Evolutionary conservation across 2,797 vertebrate species (phyloP), one percentile per base, ranked within the genome.

Genomic region (Phrynocephalus forsythii): DNA sequence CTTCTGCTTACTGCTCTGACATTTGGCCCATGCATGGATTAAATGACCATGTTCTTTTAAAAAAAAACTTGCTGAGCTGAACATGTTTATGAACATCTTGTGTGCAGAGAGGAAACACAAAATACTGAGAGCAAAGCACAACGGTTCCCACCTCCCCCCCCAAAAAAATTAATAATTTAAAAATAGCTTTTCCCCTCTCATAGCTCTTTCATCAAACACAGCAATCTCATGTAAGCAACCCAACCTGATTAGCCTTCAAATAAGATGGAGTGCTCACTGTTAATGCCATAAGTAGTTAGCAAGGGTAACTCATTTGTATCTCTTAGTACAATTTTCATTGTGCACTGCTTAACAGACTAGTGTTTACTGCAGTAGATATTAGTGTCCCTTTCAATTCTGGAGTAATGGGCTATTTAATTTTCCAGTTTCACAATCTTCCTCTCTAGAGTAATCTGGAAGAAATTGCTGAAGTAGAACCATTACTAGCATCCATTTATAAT

Each of bases 201-300:
- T 89, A 88, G 90, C 85, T 50, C 89, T 86, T 84, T 18, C 63
- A 86, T 69, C 90, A 86, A 88, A 87, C 88, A 75, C 85, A 91
- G 20, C 10, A 85, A 86, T 89, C 86, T 6, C 5, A 81, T 22
- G 88, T 90, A 6, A 2, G 79, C 90, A 95, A 87, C 60, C 79
- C 68, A 20, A 20, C 81, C 28, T 30, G 86, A 82, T 4, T 48
- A 77, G 66, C 48, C 44, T 93, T 92, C 77, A 88, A 16, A 85
- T 28, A 18, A 82, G 11, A 71, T 33, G 33, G 80, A 88, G 4
- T 76, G 67, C n/a, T 84, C 18, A 11, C 50, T 5, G 1, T 38
- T 86, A 85, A 60, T 83, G 79, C 48, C 44, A 90, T 72, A 87
- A 66, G 5, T 52, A 83, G 2, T 28, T 87, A 78, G 52, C n/a